Evolutionary conservation across 1,140 invertebrate species (phyloP).

Genomic region (Penaeus indicus): DNA sequence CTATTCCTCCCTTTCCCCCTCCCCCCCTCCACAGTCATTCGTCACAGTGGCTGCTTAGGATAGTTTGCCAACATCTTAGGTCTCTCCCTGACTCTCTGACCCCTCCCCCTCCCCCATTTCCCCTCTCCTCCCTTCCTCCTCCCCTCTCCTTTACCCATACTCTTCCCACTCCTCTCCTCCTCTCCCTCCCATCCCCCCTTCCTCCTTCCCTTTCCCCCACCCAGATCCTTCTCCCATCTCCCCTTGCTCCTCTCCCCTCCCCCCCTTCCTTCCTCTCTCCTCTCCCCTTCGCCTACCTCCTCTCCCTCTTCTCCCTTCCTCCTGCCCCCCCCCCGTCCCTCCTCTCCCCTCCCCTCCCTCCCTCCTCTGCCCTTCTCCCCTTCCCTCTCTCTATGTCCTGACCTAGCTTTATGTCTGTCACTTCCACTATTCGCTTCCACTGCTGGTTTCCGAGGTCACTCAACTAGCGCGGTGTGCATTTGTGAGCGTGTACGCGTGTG

Average conservation of each 20-base stretch:
- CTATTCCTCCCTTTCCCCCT: too few relatives aligned
- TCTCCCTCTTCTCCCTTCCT: background rate
- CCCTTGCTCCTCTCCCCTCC: background rate
- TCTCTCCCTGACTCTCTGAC: background rate
- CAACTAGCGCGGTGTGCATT: background rate
- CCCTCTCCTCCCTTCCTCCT: background rate
- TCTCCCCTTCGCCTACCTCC: background rate
- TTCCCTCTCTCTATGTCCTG: background rate
- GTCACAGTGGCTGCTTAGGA: background rate
- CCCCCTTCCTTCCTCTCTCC: conserved; percentile 21
- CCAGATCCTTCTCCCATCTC: background rate
- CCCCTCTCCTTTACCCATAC: background rate
- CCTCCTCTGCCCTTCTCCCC: background rate
- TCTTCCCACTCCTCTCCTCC: background rate
- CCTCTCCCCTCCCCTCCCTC: background rate
- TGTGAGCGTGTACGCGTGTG: conserved; percentile 30
- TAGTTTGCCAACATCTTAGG: conserved; percentile 19
- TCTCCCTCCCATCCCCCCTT: background rate
- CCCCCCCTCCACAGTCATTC: too few relatives aligned
- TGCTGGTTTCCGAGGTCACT: background rate
- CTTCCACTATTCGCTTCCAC: background rate
- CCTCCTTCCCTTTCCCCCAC: background rate
- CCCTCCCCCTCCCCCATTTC: background rate
- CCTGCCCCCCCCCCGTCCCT: background rate
- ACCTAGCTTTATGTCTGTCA: conserved; percentile 1